phyloP scores from a whole-genome alignment of 2,797 vertebrate genomes.

The Lepus townsendii region DNA sequence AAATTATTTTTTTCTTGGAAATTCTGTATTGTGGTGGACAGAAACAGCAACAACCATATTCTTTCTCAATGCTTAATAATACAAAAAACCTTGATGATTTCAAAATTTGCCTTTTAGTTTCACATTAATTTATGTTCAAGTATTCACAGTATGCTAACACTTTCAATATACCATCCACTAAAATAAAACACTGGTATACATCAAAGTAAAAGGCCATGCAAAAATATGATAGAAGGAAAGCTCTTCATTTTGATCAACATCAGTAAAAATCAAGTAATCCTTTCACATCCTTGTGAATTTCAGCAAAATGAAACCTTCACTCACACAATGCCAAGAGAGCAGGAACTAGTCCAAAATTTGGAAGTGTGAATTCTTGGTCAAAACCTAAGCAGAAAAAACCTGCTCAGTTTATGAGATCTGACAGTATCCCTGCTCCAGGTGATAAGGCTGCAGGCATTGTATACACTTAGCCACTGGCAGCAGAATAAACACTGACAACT shows the following conservation, averaged over 20 bases:
- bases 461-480: conserved; percentile 3
- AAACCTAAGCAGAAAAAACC: conserved; percentile 34
- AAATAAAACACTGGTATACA: background rate
- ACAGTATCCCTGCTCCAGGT: conserved; percentile 59
- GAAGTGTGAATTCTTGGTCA: conserved; percentile 16
- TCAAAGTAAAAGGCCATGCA: conserved; percentile 42
- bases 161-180: background rate
- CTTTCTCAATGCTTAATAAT: background rate
- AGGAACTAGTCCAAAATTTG: conserved; percentile 27
- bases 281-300: background rate
- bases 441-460: background rate
- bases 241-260: background rate
- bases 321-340: background rate
- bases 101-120: conserved; percentile 37
- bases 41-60: background rate
- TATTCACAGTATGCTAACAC: background rate
- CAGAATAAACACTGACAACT: conserved; percentile 56
- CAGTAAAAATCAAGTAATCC: conserved; percentile 51
- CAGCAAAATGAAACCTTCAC: conserved; percentile 59
- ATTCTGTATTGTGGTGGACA: background rate
- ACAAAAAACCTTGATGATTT: conserved; percentile 14
- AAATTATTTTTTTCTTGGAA: conserved; percentile 7
- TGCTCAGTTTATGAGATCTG: conserved; percentile 20
- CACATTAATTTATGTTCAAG: conserved; percentile 33
- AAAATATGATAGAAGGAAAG: conserved; percentile 46